Evolutionary conservation across 2,113 vertebrate species (phyloP).

Genomic region (Hippopotamus amphibius): DNA sequence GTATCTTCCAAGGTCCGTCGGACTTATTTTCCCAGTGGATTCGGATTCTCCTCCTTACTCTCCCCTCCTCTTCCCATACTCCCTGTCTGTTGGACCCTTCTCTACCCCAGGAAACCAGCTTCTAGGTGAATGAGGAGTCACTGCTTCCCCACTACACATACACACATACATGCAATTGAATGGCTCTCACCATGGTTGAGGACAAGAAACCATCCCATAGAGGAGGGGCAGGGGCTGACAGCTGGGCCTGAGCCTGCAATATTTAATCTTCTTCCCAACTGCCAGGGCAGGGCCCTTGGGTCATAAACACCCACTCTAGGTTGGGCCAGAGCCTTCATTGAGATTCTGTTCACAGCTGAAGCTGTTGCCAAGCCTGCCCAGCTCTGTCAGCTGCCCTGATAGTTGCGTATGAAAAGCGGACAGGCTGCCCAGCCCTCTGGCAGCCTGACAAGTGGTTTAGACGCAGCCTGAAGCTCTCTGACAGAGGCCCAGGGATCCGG

Average conservation of each 20-base stretch:
- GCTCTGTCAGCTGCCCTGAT: slow-evolving; percentile 98
- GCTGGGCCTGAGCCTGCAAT: background rate
- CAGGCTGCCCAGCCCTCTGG: slow-evolving; percentile 95
- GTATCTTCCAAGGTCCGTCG: background rate
- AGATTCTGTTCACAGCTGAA: slow-evolving; percentile 99
- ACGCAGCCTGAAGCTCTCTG: slow-evolving; percentile 16
- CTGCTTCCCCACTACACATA: background rate
- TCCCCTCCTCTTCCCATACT: background rate
- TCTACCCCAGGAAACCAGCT: background rate
- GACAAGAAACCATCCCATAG: background rate
- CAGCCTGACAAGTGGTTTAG: slow-evolving; percentile 85
- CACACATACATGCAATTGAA: background rate
- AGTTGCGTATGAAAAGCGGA: slow-evolving; percentile 98
- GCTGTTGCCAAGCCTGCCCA: slow-evolving; percentile 97
- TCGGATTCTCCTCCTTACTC: background rate
- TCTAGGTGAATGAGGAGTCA: background rate
- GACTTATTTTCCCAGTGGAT: background rate
- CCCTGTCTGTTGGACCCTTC: background rate
- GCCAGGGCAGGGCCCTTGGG: slow-evolving; percentile 82
- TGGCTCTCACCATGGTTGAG: background rate
- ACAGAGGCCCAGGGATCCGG: background rate
- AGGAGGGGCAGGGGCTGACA: background rate
- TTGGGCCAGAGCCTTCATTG: slow-evolving; percentile 91
- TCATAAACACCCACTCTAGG: slow-evolving; percentile 87
- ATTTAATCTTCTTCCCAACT: background rate